phyloP scores from a whole-genome alignment of 2,113 vertebrate species.

The Mastomys coucha region DNA sequence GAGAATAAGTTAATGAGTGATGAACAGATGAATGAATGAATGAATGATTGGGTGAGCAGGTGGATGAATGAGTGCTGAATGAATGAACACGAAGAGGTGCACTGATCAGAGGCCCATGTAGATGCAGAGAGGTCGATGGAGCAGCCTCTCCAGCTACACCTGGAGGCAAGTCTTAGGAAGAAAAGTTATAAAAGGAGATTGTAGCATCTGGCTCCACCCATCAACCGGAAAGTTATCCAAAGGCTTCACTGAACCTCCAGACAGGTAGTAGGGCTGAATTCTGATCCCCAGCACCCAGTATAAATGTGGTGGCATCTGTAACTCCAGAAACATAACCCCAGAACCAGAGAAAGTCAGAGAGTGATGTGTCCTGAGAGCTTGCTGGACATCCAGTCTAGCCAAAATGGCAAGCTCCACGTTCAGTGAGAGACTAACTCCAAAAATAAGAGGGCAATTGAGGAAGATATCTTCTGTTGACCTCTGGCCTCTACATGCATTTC shows the following conservation, averaged over 20 bases:
- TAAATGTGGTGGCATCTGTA: background rate
- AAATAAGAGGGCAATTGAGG: background rate
- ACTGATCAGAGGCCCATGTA: background rate
- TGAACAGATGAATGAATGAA: background rate
- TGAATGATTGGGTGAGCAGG: background rate
- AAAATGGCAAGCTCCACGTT: background rate
- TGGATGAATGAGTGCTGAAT: background rate
- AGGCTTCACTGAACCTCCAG: background rate
- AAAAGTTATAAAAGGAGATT: background rate
- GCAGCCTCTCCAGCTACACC: background rate
- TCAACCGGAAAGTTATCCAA: background rate
- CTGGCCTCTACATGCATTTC: background rate
- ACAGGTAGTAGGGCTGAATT: background rate
- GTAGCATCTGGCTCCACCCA: rapidly evolving
- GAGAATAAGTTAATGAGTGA: too few species aligned
- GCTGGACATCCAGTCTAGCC: background rate
- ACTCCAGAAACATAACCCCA: background rate
- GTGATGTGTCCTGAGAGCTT: background rate
- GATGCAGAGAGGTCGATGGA: background rate
- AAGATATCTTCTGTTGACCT: background rate
- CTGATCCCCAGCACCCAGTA: background rate
- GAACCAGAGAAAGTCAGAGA: background rate
- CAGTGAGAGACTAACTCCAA: background rate
- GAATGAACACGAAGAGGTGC: background rate
- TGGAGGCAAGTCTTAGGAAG: rapidly evolving